Conservation (phyloP, 2,888 invertebrate genomes). For the Ashinkailepas kermadecensis region DNA sequence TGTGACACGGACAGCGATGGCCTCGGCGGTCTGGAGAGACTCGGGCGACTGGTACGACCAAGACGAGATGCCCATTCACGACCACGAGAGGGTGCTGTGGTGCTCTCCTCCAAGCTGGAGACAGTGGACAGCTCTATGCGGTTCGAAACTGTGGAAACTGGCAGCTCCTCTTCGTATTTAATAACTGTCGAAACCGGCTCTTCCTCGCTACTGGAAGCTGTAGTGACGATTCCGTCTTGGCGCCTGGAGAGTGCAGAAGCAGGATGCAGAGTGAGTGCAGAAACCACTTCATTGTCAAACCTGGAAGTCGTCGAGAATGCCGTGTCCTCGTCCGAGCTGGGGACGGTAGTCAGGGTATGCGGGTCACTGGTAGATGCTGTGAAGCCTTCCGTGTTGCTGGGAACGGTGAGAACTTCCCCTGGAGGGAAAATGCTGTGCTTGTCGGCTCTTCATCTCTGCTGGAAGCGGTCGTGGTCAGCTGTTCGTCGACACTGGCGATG, state of each 20-base stretch:
- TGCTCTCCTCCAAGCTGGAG: no score
- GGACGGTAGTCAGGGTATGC: not conserved
- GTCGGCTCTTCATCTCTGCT: not conserved
- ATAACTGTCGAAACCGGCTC: no score
- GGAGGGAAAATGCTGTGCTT: not conserved
- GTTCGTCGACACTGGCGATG: no score
- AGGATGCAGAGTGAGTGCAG: no score
- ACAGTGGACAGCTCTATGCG: no score
- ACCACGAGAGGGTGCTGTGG: no score
- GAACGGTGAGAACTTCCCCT: not conserved
- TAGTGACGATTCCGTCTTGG: no score
- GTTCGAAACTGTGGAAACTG: no score
- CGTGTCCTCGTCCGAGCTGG: not conserved
- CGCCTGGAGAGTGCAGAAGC: no score
- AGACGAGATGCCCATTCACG: not conserved
- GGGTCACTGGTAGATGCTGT: not conserved
- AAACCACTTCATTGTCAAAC: not conserved
- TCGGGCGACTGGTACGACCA: not conserved
- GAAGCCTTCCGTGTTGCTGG: not conserved
- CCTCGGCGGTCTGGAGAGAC: not conserved
- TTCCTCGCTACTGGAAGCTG: no score
- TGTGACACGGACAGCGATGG: not conserved
- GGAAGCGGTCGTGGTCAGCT: not conserved
- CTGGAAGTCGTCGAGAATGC: not conserved
- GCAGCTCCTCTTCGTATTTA: no score